Evolutionary conservation across 2,113 vertebrate genomes (phyloP), one percentile per base, ranked within the genome.

Genomic region (Nothoprocta perdicaria): DNA sequence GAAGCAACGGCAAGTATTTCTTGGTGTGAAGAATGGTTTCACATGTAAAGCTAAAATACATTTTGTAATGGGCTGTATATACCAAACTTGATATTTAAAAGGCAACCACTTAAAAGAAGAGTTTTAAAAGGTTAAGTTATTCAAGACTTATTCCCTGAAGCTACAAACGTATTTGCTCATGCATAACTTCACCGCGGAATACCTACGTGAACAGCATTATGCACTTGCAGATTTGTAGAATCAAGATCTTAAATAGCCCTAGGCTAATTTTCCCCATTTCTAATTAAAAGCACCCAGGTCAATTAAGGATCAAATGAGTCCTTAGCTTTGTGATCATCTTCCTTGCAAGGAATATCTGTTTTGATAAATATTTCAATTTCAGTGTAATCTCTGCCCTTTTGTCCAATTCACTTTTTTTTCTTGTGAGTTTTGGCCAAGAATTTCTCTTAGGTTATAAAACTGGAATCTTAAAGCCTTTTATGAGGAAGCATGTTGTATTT

Each of bases 251-350:
- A 96, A 95, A 95, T 93, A 95, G 72, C 75, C 92, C 60, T 77
- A 78, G 86, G 78, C 90, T 96, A 85, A 94, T 87, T 73, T 9
- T 18, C 23, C 26, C 29, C 8, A 31, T 57, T 63, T 58, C 66
- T 60, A 91, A 95, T 94, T 95, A 92, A 95, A 90, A 92, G 27
- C 29, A 69, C 33, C 31, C 41, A 89, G 85, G 79, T 89, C 94
- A 88, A 88, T 89, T 91, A 93, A 89, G 84, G 95, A 94, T 95
- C 92, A 89, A 93, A 87, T 22, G n/a, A 78, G 61, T 57, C 13
- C 65, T 76, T 85, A 87, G 84, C 75, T 88, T 90, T 92, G 45
- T 82, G 52, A 90, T 92, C 80, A 85, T 80, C 81, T 60, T 80
- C 41, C 58, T 82, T 90, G 48, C 75, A 63, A 94, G 72, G 77